phyloP scores from a whole-genome alignment of 2,888 invertebrate species.

The Zonitis immaculata region DNA sequence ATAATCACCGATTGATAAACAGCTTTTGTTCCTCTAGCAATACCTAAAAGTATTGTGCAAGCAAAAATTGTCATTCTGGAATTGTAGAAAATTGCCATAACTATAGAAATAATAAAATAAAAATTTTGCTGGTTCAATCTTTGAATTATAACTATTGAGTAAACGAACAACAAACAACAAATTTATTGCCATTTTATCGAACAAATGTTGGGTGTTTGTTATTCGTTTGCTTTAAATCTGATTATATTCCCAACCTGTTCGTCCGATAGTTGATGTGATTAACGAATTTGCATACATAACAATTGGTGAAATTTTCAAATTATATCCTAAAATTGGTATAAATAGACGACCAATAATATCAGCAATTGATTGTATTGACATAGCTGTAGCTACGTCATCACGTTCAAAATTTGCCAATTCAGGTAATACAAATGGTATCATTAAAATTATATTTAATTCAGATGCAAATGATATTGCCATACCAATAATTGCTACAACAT shows the following conservation, averaged over 20 bases:
- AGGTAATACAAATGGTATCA: conserved; percentile 49
- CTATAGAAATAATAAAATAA: conserved; percentile 28
- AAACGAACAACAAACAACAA: no score
- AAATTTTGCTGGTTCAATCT: no score
- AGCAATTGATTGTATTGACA: conserved; percentile 44
- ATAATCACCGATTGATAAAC: conserved; percentile 47
- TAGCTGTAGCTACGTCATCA: conserved; percentile 41
- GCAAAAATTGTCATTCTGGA: conserved; percentile 9
- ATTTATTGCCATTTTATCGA: no score
- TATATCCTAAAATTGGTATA: conserved; percentile 43
- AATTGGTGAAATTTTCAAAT: conserved; percentile 38
- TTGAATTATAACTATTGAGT: no score
- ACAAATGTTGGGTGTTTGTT: neutral
- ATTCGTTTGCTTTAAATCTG: no score
- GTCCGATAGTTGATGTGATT: conserved; percentile 41
- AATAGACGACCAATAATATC: conserved; percentile 46
- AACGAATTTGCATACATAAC: conserved; percentile 44
- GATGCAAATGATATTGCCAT: conserved; percentile 50
- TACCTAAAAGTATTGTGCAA: conserved; percentile 36
- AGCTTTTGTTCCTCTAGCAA: conserved; percentile 45
- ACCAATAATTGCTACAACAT: conserved; percentile 40
- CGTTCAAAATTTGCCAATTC: conserved; percentile 41
- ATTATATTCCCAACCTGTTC: conserved; percentile 40
- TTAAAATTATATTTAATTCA: conserved; percentile 49
- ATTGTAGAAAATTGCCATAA: conserved; percentile 32